A percentile compares a stretch with the other conserved stretches of the same genome.
These are phyloP conservation scores for Kryptolebias ocellatus DNA, from an alignment of 2,797 vertebrate genomes.

Conservation along the genomic window DNA sequence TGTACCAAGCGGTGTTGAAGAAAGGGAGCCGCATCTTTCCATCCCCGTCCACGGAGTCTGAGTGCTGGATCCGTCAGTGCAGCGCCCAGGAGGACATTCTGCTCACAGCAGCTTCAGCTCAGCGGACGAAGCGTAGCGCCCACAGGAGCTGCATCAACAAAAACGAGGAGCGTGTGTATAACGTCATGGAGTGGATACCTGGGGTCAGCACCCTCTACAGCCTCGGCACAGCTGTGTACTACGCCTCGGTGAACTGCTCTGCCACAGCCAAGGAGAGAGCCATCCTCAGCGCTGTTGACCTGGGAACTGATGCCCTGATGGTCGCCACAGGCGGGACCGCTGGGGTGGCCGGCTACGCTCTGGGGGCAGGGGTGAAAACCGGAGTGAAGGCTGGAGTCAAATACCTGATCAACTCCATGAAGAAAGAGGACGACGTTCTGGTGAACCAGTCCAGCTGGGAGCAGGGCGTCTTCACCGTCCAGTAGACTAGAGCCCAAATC, in stretches of 20 bases:
- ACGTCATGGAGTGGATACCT: conserved; percentile 84
- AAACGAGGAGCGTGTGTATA: conserved; percentile 79
- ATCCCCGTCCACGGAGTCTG: conserved; percentile 43
- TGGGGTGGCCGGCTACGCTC: conserved; percentile 71
- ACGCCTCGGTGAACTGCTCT: conserved; percentile 84
- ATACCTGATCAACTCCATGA: conserved; percentile 81
- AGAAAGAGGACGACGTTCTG: conserved; percentile 73
- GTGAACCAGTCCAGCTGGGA: conserved; percentile 80
- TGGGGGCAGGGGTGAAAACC: conserved; percentile 84
- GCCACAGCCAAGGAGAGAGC: conserved; percentile 85
- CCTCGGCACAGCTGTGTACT: conserved; percentile 90
- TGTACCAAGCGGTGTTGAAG: conserved; percentile 73
- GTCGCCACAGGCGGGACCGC: conserved; percentile 71
- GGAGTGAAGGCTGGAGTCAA: conserved; percentile 83
- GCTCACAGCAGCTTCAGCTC: neutral
- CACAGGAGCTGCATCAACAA: conserved; percentile 72
- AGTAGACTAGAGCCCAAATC: conserved; percentile 47
- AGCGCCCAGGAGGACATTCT: neutral
- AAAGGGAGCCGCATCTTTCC: conserved; percentile 74
- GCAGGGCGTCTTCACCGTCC: conserved; percentile 61
- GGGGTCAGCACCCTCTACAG: conserved; percentile 87
- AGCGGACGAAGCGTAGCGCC: conserved; percentile 57
- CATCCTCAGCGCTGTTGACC: conserved; percentile 83
- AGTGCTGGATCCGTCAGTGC: conserved; percentile 80
- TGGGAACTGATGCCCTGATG: conserved; percentile 87